phyloP scores from a whole-genome alignment of 2,888 invertebrate genomes.

The Chrysomela aeneicollis region DNA sequence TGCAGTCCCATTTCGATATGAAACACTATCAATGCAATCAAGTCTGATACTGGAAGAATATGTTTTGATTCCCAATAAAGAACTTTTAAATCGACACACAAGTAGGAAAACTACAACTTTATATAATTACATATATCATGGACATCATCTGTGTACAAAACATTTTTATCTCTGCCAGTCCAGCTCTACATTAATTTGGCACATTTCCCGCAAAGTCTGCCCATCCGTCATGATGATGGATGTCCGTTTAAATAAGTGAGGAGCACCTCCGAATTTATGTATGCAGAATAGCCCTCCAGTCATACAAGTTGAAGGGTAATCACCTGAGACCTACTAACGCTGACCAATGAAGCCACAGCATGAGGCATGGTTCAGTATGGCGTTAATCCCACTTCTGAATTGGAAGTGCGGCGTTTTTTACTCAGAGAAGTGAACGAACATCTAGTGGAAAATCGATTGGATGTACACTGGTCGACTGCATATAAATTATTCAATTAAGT shows the following conservation, averaged over 20 bases:
- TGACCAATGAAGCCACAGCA: slow-evolving; percentile 18
- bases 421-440: background rate
- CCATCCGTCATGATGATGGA: slow-evolving; percentile 28
- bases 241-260: slow-evolving; percentile 32
- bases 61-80: no score
- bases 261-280: slow-evolving; percentile 24
- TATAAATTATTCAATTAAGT: no score
- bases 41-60: no score
- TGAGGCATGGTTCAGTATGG: background rate
- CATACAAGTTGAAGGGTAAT: slow-evolving; percentile 37
- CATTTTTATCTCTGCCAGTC: background rate
- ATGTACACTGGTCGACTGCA: no score
- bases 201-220: slow-evolving; percentile 9
- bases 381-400: slow-evolving; percentile 3
- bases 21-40: no score
- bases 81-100: no score
- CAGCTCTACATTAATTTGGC: background rate
- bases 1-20: no score
- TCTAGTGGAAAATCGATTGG: background rate
- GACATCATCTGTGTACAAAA: no score
- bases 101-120: no score
- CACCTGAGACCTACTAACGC: slow-evolving; percentile 36
- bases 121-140: no score
- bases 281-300: slow-evolving; percentile 37
- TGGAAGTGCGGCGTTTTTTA: background rate